These are phyloP conservation scores for Macrosoma leucophasiata DNA, from an alignment of 2,888 invertebrate genomes.

Conservation along the genomic window DNA sequence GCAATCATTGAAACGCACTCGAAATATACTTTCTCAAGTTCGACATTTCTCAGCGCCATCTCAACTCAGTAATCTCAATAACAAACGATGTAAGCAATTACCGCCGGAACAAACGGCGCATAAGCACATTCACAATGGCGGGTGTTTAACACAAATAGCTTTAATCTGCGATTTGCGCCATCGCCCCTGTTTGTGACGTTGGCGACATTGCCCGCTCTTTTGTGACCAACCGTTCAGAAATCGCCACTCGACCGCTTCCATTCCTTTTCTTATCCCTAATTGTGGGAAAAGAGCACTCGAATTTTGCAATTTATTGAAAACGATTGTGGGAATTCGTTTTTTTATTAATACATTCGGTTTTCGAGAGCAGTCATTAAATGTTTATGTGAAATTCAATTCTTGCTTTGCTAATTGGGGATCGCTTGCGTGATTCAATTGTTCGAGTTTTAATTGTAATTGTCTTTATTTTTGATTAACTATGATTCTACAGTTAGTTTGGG, in stretches of 20 bases:
- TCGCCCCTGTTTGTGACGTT: constrained; percentile 50
- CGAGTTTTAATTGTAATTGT: constrained; percentile 19
- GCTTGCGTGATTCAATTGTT: constrained; percentile 33
- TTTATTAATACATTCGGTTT: constrained; percentile 29
- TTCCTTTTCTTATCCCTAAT: constrained; percentile 47
- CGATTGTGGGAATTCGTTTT: constrained; percentile 56
- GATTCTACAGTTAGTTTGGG: too few relatives aligned
- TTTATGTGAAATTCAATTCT: constrained; percentile 46
- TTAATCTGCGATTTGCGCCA: constrained; percentile 50
- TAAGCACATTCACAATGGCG: constrained; percentile 47
- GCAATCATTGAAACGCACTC: too few relatives aligned
- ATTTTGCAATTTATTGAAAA: constrained; percentile 45
- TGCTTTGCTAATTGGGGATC: constrained; percentile 41
- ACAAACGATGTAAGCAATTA: constrained; percentile 35
- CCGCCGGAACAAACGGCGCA: constrained; percentile 37
- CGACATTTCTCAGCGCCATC: too few relatives aligned
- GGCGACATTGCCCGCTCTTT: constrained; percentile 52
- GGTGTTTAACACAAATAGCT: constrained; percentile 65
- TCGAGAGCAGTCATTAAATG: constrained; percentile 36
- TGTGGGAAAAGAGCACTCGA: constrained; percentile 62
- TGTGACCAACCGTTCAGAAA: constrained; percentile 42
- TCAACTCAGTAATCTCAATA: constrained; percentile 42
- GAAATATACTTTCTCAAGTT: too few relatives aligned
- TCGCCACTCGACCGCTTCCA: constrained; percentile 56
- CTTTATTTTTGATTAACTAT: too few relatives aligned